These are phyloP conservation scores for Subanguina moxae DNA, from an alignment of 1,140 invertebrate genomes.

Conservation along the genomic window DNA sequence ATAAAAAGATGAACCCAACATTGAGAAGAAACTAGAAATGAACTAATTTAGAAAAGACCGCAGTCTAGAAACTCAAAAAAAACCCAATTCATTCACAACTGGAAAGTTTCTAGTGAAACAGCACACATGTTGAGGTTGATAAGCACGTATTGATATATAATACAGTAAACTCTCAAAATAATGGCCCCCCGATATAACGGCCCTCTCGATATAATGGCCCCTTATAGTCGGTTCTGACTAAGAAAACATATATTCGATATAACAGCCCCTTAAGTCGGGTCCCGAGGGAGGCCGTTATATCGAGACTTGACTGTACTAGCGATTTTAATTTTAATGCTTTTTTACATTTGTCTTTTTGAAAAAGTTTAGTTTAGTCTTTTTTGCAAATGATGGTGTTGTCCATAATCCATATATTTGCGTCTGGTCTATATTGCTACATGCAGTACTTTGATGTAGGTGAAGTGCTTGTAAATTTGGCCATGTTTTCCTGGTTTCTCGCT, in stretches of 20 bases:
- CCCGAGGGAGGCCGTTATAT: too few species aligned
- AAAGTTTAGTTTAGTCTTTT: slow-evolving; percentile 4
- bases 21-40: too few species aligned
- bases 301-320: too few species aligned
- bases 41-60: too few species aligned
- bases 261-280: too few species aligned
- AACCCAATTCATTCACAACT: neutral
- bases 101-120: neutral
- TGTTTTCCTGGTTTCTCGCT: slow-evolving; percentile 5
- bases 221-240: too few species aligned
- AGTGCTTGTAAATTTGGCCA: neutral
- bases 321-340: neutral
- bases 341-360: neutral
- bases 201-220: too few species aligned
- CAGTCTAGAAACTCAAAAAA: neutral
- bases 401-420: neutral
- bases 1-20: too few species aligned
- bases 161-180: too few species aligned
- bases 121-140: neutral
- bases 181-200: too few species aligned
- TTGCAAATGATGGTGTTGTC: neutral
- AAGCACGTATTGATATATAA: neutral
- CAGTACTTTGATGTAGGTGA: slow-evolving; percentile 7
- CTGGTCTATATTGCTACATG: slow-evolving; percentile 7
- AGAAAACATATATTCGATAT: too few species aligned